Evolutionary conservation across 2,888 invertebrate genomes (phyloP), one percentile per base, ranked within the genome.

Genomic region (Tenthredo mesomela): DNA sequence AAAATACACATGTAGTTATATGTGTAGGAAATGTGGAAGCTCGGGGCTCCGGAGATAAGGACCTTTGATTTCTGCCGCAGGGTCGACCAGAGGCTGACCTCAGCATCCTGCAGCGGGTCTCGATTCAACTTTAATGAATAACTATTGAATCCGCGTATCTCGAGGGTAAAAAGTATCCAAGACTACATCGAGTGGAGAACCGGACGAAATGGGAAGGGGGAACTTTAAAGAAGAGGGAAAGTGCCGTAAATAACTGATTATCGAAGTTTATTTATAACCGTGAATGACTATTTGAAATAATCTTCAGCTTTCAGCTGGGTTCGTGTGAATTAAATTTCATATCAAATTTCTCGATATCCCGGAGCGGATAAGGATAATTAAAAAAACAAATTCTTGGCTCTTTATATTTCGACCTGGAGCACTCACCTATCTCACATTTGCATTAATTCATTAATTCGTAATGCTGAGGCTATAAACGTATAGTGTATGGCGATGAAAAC

Each of bases 121-220:
- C 91, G 91, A 92, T 91, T 91, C 91, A 90, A 90, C 90, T 91
- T 91, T 93, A 93, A 93, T 92, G 92, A 92, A 92, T 93, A 92
- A 92, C 91, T 92, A 93, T 92, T 93, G 92, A 92, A 92, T 93
- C 91, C 90, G 73, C 82, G 85, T 88, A 87, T 85, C 40, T 43
- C 80, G 84, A 85, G 70, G 84, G 84, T 84, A 84, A 78, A 54
- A 47, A 58, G 70, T 6, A 67, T 33, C 50, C 43, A 85, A 88
- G 78, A 73, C n/a, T 43, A 73, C 88, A 87, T 87, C 86, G 86
- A 87, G 86, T 33, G 9, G 12, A 61, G 61, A 25, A 61, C 1
- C 21, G 21, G 12, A 61, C 10, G 61, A 61, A 61, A 61, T 10
- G 0, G 4, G 61, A 21, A 25, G 25, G 25, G 25, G 61, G 25